phyloP scores from a whole-genome alignment of 1,140 invertebrate species.

The Zaprionus vittiger region DNA sequence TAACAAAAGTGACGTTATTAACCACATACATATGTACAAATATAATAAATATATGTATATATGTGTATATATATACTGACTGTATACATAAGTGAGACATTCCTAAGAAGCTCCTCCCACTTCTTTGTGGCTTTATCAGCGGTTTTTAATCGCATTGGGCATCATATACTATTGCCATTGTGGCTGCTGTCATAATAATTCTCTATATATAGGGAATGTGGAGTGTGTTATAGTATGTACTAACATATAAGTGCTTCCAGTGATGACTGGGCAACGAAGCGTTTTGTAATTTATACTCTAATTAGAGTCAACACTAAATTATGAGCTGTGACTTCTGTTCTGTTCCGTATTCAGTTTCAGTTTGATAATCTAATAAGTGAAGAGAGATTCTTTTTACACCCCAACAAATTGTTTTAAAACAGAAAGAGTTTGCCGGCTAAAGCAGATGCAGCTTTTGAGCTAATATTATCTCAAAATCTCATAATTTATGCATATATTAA shows the following conservation, averaged over 20 bases:
- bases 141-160: conserved; percentile 37
- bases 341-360: conserved; percentile 5
- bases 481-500: too few species aligned
- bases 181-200: conserved; percentile 10
- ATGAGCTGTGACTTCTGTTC: conserved; percentile 20
- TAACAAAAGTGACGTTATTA: conserved; percentile 44
- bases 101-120: conserved; percentile 26
- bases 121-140: conserved; percentile 55
- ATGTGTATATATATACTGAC: background rate
- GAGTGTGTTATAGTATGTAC: background rate
- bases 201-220: conserved; percentile 1
- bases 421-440: background rate
- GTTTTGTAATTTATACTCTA: conserved; percentile 27
- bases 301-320: conserved; percentile 33
- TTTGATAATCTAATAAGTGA: background rate
- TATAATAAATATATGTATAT: conserved; percentile 13
- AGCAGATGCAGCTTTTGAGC: background rate
- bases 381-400: conserved; percentile 7
- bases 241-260: background rate
- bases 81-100: conserved; percentile 12
- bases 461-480: background rate
- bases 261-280: conserved; percentile 12
- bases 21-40: conserved; percentile 17
- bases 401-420: background rate
- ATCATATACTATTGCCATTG: conserved; percentile 20